Conservation (phyloP, 2,797 vertebrate species). For the Uromys caudimaculatus region DNA sequence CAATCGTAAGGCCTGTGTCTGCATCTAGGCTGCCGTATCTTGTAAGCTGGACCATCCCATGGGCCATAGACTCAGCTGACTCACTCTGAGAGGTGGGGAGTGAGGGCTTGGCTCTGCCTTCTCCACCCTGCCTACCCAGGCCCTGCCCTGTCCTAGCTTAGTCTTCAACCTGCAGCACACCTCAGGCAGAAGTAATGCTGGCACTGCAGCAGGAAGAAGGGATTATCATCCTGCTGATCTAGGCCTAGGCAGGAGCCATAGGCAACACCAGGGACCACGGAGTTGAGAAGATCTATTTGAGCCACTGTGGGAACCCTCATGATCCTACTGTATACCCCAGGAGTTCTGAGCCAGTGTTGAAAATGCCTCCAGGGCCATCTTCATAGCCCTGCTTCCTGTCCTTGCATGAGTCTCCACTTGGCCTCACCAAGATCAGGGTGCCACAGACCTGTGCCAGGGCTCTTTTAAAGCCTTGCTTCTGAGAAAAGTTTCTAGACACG, state of each 20-base stretch:
- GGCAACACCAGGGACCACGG: not conserved
- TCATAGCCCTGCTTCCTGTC: not conserved
- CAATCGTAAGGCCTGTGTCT: not conserved
- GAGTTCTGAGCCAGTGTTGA: constrained; percentile 69
- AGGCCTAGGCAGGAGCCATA: not conserved
- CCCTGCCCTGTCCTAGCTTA: not conserved
- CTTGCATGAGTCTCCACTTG: constrained; percentile 77
- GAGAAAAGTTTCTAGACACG: constrained; percentile 68
- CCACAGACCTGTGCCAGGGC: not conserved
- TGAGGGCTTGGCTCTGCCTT: not conserved
- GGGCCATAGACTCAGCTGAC: not conserved
- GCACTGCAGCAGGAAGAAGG: not conserved
- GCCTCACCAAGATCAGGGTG: constrained; percentile 74
- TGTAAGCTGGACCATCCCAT: not conserved
- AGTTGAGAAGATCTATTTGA: not conserved
- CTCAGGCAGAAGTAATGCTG: not conserved
- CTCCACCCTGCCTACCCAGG: not conserved
- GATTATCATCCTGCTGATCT: not conserved
- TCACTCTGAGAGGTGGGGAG: not conserved
- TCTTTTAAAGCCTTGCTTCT: constrained; percentile 80
- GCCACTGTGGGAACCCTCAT: not conserved
- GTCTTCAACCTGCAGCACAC: not conserved
- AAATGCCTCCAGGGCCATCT: constrained; percentile 80
- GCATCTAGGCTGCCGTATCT: not conserved
- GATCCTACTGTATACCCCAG: not conserved